These are phyloP conservation scores for Drosophila mettleri DNA, from an alignment of 2,888 invertebrate genomes.

Conservation along the genomic window DNA sequence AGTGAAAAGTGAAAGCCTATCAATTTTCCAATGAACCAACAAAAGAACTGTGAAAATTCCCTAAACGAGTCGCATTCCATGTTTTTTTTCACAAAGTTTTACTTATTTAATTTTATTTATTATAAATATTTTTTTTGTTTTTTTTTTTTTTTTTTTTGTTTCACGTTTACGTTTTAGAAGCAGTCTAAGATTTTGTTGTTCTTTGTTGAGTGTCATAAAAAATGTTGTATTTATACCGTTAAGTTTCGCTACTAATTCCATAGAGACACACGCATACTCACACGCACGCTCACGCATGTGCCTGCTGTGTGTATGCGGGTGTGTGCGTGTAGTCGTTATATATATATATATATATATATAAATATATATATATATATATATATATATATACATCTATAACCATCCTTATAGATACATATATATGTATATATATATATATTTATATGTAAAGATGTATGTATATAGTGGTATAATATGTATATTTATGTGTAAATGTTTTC, in stretches of 20 bases:
- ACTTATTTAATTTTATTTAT: constrained; percentile 19
- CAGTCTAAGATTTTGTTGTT: constrained; percentile 82
- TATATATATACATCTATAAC: constrained; percentile 50
- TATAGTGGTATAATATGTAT: constrained; percentile 48
- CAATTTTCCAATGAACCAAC: constrained; percentile 23
- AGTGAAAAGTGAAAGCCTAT: constrained; percentile 22
- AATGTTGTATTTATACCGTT: constrained; percentile 52
- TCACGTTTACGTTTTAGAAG: constrained; percentile 78
- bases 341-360: constrained; percentile 25
- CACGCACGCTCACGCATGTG: constrained; percentile 30
- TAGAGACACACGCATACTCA: constrained; percentile 37
- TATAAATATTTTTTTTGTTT: constrained; percentile 32
- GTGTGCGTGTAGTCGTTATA: constrained; percentile 7
- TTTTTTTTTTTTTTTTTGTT: constrained; percentile 47
- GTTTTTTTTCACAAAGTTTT: constrained; percentile 26
- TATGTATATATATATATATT: constrained; percentile 34
- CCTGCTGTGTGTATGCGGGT: background rate
- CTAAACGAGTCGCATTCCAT: constrained; percentile 83
- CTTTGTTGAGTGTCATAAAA: constrained; percentile 65
- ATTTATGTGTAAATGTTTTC: constrained; percentile 71
- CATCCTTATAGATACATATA: constrained; percentile 65
- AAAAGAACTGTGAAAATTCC: constrained; percentile 79
- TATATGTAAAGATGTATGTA: constrained; percentile 37
- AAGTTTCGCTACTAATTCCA: constrained; percentile 53
- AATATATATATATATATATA: constrained; percentile 26